phyloP scores from a whole-genome alignment of 2,113 vertebrate species.

The Neolamprologus sp. region DNA sequence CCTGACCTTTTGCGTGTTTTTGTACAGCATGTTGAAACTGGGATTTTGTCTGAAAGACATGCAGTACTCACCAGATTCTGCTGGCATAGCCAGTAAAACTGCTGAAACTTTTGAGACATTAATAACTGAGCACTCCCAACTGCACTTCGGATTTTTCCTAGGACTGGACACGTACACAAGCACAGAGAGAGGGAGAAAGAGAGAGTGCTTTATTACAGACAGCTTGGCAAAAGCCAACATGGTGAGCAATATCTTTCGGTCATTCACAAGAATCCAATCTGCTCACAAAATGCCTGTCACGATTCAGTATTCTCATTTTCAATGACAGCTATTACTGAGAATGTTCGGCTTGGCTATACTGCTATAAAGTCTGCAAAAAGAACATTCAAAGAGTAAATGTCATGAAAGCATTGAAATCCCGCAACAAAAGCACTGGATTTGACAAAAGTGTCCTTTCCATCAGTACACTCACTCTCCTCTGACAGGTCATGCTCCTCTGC shows the following conservation, averaged over 20 bases:
- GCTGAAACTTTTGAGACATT: conserved; percentile 99
- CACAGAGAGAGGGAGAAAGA: background rate
- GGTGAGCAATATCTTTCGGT: background rate
- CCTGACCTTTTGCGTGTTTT: background rate
- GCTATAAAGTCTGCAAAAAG: background rate
- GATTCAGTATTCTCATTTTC: background rate
- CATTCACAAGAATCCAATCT: conserved; percentile 16
- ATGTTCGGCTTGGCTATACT: background rate
- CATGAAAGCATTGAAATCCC: background rate
- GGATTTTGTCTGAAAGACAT: background rate
- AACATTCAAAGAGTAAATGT: background rate
- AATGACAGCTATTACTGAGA: background rate
- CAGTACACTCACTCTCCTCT: conserved; percentile 88
- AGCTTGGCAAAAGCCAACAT: conserved; percentile 5
- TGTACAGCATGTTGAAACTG: background rate
- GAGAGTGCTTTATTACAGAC: background rate
- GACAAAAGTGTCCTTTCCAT: background rate
- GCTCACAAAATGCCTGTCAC: background rate
- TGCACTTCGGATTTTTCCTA: conserved; percentile 96
- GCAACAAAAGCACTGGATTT: background rate
- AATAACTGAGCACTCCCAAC: conserved; percentile 97
- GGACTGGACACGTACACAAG: conserved; percentile 69
- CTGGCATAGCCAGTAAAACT: conserved; percentile 99
- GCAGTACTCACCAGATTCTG: conserved; percentile 91
- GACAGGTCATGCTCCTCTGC: conserved; percentile 93